Evolutionary conservation across 2,797 vertebrate genomes (phyloP), one percentile per base, ranked within the genome.

Genomic region (Sparidentex hasta): DNA sequence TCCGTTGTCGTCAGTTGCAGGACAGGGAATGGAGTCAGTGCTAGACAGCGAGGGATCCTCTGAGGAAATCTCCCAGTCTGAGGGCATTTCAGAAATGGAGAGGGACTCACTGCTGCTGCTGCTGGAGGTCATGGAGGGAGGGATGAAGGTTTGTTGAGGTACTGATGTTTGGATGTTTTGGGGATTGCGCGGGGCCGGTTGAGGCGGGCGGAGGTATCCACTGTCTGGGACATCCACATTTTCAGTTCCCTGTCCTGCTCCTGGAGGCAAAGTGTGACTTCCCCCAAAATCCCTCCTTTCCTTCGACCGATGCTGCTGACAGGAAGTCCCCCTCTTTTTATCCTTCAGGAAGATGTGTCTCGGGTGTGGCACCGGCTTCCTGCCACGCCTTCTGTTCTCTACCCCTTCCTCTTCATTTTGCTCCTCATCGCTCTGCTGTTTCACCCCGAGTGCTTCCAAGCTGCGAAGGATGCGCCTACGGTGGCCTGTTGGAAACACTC

Each of bases 401-500:
- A 2, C 13, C 17, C 41, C 78, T 27, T 29, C 80, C 18, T 65
- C 69, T 13, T 50, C 63, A 1, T 70, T 83, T 20, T 81, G 80
- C 12, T 80, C 86, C 11, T 55, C 82, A 0, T 25, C 75, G 2
- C 74, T 65, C 51, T 33, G 41, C 54, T 23, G 38, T 20, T 43
- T 73, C 46, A 91, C 11, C 23, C 88, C 80, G 0, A 93, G 76
- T 0, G 88, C 90, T 48, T 97, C 95, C 84, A 99, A 81, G 76
- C 97, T 97, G 47, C 95, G 94, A 21, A 99, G 96, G 76, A 99
- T 97, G 74, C 98, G 96, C 62, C 96, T 94, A 0, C 98, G 95
- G 78, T 99, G 98, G 43, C 98, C 98, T 0, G 98, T 99, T 16
- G 97, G 98, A 44, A 96, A 78, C 79, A 97, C 94, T 23, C 93